phyloP scores from a whole-genome alignment of 2,797 vertebrate species.

The Tympanoctomys barrerae region DNA sequence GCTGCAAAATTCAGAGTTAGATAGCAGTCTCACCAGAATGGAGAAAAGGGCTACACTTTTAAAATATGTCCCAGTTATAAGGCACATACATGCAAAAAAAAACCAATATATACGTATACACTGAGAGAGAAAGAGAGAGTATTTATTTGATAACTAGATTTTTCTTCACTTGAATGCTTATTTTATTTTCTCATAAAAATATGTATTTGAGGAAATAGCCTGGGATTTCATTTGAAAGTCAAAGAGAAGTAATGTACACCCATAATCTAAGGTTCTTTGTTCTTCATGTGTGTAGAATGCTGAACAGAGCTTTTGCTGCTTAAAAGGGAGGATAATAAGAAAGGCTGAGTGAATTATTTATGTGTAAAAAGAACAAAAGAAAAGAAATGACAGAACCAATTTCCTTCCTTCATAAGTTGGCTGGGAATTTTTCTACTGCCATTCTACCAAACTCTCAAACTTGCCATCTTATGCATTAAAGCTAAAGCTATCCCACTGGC shows the following conservation, averaged over 20 bases:
- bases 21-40: neutral
- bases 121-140: too few species aligned
- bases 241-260: neutral
- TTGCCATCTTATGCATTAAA: neutral
- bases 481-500: neutral
- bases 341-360: neutral
- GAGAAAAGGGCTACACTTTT: neutral
- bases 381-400: neutral
- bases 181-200: neutral
- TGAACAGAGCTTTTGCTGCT: neutral
- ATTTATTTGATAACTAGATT: neutral
- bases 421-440: neutral
- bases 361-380: neutral
- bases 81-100: neutral
- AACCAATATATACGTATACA: too few species aligned
- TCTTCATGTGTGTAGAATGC: neutral
- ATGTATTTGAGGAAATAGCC: neutral
- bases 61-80: neutral
- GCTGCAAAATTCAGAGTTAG: neutral
- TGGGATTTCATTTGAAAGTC: neutral
- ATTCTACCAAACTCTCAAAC: neutral
- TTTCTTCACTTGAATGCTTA: neutral
- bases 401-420: neutral
- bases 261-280: neutral
- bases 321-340: neutral